phyloP scores from a whole-genome alignment of 2,113 vertebrate genomes.

The Zonotrichia leucophrys region DNA sequence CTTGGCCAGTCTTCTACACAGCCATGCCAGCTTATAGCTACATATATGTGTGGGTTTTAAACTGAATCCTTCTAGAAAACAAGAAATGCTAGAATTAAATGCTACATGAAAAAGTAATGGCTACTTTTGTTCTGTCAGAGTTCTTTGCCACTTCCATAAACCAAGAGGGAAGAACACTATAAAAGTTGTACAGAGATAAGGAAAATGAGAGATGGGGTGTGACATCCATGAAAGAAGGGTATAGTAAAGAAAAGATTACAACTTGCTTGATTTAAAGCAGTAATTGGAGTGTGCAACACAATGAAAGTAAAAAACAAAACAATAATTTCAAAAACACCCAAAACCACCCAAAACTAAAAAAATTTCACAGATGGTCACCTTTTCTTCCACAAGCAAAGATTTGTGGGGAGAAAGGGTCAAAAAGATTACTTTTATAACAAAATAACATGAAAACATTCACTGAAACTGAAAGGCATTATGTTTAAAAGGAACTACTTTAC shows the following conservation, averaged over 20 bases:
- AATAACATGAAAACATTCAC: not conserved
- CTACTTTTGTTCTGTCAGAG: not conserved
- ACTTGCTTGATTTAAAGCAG: not conserved
- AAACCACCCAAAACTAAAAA: too few species aligned
- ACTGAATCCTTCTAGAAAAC: not conserved
- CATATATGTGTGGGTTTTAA: not conserved
- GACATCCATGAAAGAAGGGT: not conserved
- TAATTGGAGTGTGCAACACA: not conserved
- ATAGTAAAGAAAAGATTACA: not conserved
- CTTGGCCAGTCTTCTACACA: not conserved
- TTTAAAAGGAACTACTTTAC: not conserved
- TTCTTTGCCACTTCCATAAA: not conserved
- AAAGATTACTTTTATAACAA: not conserved
- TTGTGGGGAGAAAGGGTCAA: not conserved
- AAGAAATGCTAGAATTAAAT: not conserved
- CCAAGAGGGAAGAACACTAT: fast-evolving
- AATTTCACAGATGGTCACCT: not conserved
- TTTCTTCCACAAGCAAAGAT: not conserved
- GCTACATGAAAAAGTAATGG: not conserved
- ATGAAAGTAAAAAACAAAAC: fast-evolving
- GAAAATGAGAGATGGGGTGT: not conserved
- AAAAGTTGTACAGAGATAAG: not conserved
- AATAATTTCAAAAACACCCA: not conserved
- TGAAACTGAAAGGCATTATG: not conserved
- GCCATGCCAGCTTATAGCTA: not conserved